Percentiles rank a stretch among this genome's conserved stretches.
phyloP scores from a whole-genome alignment of 2,888 invertebrate species.

The Callyntrura guangdongensis region DNA sequence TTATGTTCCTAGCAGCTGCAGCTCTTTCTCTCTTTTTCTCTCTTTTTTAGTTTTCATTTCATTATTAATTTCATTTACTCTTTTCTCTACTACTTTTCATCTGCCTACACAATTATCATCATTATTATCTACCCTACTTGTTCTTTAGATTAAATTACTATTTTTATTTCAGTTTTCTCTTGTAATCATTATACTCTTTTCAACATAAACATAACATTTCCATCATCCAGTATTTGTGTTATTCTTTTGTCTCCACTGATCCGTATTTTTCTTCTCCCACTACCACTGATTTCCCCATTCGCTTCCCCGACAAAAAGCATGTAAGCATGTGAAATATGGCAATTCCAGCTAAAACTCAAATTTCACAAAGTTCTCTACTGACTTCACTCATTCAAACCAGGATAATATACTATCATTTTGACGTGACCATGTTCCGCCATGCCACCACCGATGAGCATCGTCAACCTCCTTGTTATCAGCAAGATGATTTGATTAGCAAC shows the following conservation, averaged over 20 bases:
- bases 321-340: not conserved
- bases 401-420: not conserved
- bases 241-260: constrained; percentile 38
- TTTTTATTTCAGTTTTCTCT: constrained; percentile 24
- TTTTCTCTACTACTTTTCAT: constrained; percentile 15
- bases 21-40: constrained; percentile 54
- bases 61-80: not conserved
- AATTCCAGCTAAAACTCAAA: not conserved
- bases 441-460: constrained; percentile 35
- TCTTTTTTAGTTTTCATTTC: not conserved
- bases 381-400: constrained; percentile 20
- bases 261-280: not conserved
- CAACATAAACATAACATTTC: not conserved
- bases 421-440: constrained; percentile 23
- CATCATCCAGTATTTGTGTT: not conserved
- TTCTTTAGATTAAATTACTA: constrained; percentile 22
- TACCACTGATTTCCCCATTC: not conserved
- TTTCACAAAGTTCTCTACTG: not conserved
- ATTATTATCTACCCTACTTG: constrained; percentile 6
- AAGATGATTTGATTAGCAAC: not conserved
- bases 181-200: not conserved
- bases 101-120: constrained; percentile 23
- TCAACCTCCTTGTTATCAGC: constrained; percentile 7
- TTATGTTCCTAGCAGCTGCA: not conserved
- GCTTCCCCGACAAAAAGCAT: constrained; percentile 18